Base-by-base conservation (phyloP, 1,140 invertebrate species). In the Plectus sambesii region DNA sequence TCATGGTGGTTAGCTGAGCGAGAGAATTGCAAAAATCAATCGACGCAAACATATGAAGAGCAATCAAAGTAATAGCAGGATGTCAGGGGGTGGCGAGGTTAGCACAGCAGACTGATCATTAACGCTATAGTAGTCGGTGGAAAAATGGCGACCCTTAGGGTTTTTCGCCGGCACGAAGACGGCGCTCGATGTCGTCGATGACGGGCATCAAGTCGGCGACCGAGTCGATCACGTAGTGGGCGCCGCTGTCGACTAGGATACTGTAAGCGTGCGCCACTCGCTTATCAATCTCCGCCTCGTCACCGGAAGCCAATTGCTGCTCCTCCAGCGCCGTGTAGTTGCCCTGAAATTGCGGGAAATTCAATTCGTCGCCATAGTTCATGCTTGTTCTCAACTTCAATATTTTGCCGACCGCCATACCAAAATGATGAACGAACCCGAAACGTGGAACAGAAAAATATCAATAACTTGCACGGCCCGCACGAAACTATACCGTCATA, bases 181-280 rank as follows among this genome's bases (percentile, higher is more conserved):
- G 52, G n/a, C 46, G 23, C 48, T 73, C 71, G 27, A 73, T 71
- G 42, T 73, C 68, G 19, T 53, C 55, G 2, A 70, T 57, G 23
- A 73, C 69, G 29, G 59, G 58, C 1, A 71, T 70, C 33, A 73
- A 47, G 5, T 73, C 66, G 2, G 42, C 55, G 20, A 73, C 63
- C 39, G 61, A 60, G 47, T 73, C 71, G 23, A 73, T 64, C 22
- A 73, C 70, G 50, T 73, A 73, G 54, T 73, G 71, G 5, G 69
- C 69, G 12, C 71, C 72, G 12, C 57, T 48, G 40, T 72, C 56
- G 3, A 49, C 39, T n/a, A 73, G 50, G 9, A 69, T 49, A n/a
- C 69, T 62, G 12, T 67, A 62, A 3, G 70, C 62, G 6, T 57
- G 41, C 23, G 60, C 26, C 20, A 70, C 26, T 26, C 63, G 42